Conservation (phyloP, 2,888 invertebrate species). For the Cryptophagus acutangulus region DNA sequence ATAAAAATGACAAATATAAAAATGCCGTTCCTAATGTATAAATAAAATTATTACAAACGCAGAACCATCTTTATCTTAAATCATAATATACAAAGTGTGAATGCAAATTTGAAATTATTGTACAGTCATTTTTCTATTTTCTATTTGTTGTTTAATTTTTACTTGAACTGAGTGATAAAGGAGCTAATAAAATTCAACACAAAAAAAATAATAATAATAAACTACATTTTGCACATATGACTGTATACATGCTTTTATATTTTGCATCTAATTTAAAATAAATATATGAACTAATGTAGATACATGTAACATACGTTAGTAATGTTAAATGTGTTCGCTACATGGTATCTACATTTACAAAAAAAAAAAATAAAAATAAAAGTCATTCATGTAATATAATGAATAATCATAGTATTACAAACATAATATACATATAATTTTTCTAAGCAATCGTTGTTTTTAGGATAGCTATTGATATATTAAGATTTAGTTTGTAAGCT, state of each 20-base stretch:
- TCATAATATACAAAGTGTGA: conserved; percentile 17
- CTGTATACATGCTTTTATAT: conserved; percentile 47
- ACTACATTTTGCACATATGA: conserved; percentile 45
- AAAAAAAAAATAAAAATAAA: conserved; percentile 36
- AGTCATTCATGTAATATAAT: conserved; percentile 45
- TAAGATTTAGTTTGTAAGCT: conserved; percentile 50
- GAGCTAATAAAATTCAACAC: conserved; percentile 23
- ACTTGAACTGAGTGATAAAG: conserved; percentile 24
- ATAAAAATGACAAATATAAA: conserved; percentile 13
- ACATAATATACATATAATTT: conserved; percentile 49
- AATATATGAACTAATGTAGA: conserved; percentile 28
- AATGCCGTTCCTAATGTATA: conserved; percentile 23
- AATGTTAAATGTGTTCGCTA: conserved; percentile 34
- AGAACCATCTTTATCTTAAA: conserved; percentile 17
- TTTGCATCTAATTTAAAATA: conserved; percentile 41
- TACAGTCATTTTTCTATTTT: conserved; percentile 10
- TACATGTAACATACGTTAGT: conserved; percentile 34
- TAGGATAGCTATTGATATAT: conserved; percentile 49
- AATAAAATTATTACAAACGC: conserved; percentile 15
- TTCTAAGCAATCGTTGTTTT: conserved; percentile 51
- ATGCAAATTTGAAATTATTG: conserved; percentile 13
- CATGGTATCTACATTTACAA: conserved; percentile 38
- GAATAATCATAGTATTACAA: conserved; percentile 47
- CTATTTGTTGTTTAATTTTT: conserved; percentile 4
- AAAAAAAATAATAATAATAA: conserved; percentile 25